Percentiles rank a stretch among this genome's conserved stretches.
Conservation (phyloP, 2,113 vertebrate species). For the Andinoacara biseriatus region DNA sequence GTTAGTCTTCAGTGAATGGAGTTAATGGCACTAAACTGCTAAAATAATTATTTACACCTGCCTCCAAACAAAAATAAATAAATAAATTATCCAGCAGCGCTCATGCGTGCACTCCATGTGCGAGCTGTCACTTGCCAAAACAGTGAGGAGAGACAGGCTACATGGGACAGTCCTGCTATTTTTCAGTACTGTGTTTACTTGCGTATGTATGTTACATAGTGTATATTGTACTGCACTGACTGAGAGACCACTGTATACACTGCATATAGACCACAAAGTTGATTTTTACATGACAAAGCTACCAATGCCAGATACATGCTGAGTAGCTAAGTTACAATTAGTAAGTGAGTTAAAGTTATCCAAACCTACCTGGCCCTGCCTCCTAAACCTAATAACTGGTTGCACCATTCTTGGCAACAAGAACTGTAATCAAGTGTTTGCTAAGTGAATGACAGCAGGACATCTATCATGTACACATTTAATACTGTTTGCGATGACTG, state of each 20-base stretch:
- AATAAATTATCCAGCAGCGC: neutral
- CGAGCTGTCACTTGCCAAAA: neutral
- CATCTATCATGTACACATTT: too few species aligned
- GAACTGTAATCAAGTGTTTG: too few species aligned
- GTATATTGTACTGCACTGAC: constrained; percentile 1
- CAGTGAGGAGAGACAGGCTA: neutral
- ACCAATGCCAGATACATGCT: too few species aligned
- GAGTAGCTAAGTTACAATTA: too few species aligned
- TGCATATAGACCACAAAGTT: neutral
- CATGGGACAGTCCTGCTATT: neutral
- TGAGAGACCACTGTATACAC: neutral
- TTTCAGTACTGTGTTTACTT: neutral
- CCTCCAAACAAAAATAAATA: neutral
- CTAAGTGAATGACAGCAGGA: too few species aligned
- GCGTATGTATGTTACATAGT: neutral
- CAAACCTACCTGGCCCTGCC: too few species aligned
- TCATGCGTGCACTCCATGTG: neutral
- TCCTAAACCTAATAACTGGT: too few species aligned
- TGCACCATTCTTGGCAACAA: too few species aligned
- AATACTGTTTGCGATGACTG: too few species aligned
- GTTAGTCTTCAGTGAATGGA: neutral
- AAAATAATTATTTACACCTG: constrained; percentile 6
- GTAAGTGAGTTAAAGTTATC: too few species aligned
- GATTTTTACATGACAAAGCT: neutral
- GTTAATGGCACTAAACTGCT: neutral